These are phyloP conservation scores for Phrynosoma platyrhinos DNA, from an alignment of 2,113 vertebrate genomes.

Conservation along the genomic window DNA sequence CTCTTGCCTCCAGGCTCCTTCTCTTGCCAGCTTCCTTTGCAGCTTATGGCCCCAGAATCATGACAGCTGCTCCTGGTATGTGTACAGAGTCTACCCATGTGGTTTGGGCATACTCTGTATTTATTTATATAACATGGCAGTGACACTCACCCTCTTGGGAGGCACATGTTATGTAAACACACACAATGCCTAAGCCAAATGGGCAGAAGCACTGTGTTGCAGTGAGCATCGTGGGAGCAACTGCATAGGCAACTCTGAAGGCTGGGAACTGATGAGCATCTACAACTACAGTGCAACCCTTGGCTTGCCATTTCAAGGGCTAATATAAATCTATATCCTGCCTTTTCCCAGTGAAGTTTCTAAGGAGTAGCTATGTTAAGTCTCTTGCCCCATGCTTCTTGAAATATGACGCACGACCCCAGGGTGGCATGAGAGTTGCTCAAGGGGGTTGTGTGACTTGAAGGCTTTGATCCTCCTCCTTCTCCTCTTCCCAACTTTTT, in stretches of 20 bases:
- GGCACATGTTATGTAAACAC: slow-evolving; percentile 5
- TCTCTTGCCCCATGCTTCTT: too few species aligned
- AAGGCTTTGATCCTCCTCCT: too few species aligned
- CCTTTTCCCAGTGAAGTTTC: too few species aligned
- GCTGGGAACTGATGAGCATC: background rate
- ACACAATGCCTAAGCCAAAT: background rate
- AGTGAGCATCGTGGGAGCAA: background rate
- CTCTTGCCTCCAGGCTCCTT: background rate
- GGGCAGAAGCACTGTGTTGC: background rate
- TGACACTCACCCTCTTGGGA: background rate
- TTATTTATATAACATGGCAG: slow-evolving; percentile 4
- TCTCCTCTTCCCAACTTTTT: too few species aligned
- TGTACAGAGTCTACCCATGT: background rate
- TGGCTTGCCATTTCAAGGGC: background rate
- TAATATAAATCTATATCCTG: too few species aligned
- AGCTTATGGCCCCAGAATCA: background rate
- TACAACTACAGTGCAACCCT: background rate
- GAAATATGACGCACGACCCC: too few species aligned
- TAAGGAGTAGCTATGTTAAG: too few species aligned
- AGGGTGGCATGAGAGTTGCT: too few species aligned
- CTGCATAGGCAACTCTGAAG: background rate
- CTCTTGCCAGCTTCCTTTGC: background rate
- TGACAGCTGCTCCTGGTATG: background rate
- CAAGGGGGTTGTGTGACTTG: too few species aligned
- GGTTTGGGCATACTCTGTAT: background rate